Evolutionary conservation across 2,888 invertebrate genomes (phyloP), one percentile per base, ranked within the genome.

Genomic region (Tachystola acroxantha): DNA sequence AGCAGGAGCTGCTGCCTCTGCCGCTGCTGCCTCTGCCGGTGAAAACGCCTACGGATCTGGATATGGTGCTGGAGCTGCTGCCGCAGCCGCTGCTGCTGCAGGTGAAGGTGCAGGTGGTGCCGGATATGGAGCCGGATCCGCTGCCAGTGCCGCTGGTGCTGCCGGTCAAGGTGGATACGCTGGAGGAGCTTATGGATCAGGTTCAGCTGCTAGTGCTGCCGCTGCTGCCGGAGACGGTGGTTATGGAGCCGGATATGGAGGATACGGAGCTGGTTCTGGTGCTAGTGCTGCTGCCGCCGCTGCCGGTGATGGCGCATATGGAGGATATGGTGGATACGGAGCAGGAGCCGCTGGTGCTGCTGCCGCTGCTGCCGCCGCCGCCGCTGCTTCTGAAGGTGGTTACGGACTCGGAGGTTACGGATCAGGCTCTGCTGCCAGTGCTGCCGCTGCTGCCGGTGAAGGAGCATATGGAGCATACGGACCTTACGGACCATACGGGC

Each of bases 351-450:
- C 3, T 16, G 16, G 3, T 11, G 31, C 14, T 13, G 25, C 30
- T 29, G 19, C 31, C 14, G 39, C 31, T 10, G 10, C 16, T 6
- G 25, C 26, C 7, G 39, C 36, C 10, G 20, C 39, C 19, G 33
- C 43, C 6, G 37, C 36, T 26, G 32, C 37, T 22, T 9, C 24
- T n/a, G 38, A 11, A 14, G 32, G 32, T 2, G 12, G 4, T 13
- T 7, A 37, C 19, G 39, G 34, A 35, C 27, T 29, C 37, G 25
- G 35, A 27, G 3, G 3, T 4, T 16, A 16, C 16, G 16, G 16
- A 16, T 2, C 28, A 20, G 25, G 27, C 9, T 33, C 33, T 37
- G 32, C 24, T 35, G 37, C 44, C 5, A 30, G 41, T 7, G 37
- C 42, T 10, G 26, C 37, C 12, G 37, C 24, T 7, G 30, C 27